Base-by-base conservation (phyloP, 2,113 vertebrate species). In the Sylvicapra grimmia region DNA sequence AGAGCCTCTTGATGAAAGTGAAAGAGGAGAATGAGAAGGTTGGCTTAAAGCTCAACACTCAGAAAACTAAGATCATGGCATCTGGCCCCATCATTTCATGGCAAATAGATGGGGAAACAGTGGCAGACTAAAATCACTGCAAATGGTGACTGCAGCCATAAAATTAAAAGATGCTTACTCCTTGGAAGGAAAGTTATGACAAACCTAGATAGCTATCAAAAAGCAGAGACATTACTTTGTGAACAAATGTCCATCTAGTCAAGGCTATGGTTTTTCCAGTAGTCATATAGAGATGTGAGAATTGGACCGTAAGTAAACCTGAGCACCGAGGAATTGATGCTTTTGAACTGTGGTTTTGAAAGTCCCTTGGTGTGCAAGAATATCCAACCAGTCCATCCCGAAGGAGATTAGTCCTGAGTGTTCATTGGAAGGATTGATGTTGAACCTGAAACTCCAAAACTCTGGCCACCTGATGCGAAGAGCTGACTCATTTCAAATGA, bases 261-360 rank as follows among this genome's bases (percentile, higher is more conserved):
- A 40, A 75, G 11, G 21, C 68, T 25, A 75, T 40, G 36, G 6
- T 40, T 75, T 68, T 40, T 40, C 68, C 21, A 40, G 19, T 75
- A 40, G 11, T 75, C 5, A 13, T 75, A 11, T 75, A 40, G 23
- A 23, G 21, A 23, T 40, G 5, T 75, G 68, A 75, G 68, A 75
- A 36, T 40, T 75, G n/a, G 68, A 75, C 68, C 21, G 40, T 40
- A 75, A 36, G 40, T 21, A 75, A 75, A 40, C 5, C 36, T 75
- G 36, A 75, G 21, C 1, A 1, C 19, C 0, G 2, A 75, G 19
- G 36, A 40, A 75, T 3, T 40, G 10, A 40, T 75, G 21, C 36
- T 75, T 72, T 40, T 40, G 11, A 75, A 40, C 68, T 75, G 11
- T 75, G n/a, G 5, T 40, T 11, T 4, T 40, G 21, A 75, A 23